phyloP scores from a whole-genome alignment of 1,140 invertebrate genomes.

The Arctopsyche grandis region DNA sequence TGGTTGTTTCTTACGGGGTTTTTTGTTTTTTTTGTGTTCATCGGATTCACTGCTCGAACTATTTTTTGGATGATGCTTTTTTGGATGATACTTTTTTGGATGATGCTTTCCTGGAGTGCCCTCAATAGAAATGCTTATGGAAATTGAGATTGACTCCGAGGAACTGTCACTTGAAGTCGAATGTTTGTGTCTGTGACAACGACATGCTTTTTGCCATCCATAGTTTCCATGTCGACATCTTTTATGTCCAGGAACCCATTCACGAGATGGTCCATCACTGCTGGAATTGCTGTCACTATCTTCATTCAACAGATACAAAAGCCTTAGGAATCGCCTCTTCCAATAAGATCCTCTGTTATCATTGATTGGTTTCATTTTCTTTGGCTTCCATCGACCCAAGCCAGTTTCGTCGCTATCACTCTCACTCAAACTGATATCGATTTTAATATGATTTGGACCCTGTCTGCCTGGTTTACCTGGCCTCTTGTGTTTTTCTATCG shows the following conservation, averaged over 20 bases:
- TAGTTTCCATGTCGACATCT: constrained; percentile 40
- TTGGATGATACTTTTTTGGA: not conserved
- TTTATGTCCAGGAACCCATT: not conserved
- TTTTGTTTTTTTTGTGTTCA: not conserved
- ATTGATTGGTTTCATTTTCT: not conserved
- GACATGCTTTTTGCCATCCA: constrained; percentile 40
- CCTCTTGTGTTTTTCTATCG: not conserved
- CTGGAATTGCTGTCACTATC: constrained; percentile 17
- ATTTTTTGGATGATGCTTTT: not conserved
- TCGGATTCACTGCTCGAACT: not conserved
- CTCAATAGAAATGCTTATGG: not conserved
- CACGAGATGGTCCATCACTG: not conserved
- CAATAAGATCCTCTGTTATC: constrained; percentile 24
- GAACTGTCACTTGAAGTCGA: not conserved
- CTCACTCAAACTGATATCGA: constrained; percentile 8
- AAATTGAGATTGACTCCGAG: not conserved
- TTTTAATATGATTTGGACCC: not conserved
- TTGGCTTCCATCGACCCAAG: not conserved
- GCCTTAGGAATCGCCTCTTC: constrained; percentile 40
- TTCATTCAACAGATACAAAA: constrained; percentile 42
- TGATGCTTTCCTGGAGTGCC: not conserved
- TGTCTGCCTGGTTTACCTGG: not conserved
- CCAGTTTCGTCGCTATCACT: constrained; percentile 3
- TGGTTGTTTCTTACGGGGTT: not conserved
- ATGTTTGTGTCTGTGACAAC: constrained; percentile 15